Evolutionary conservation across 2,888 invertebrate genomes (phyloP), one percentile per base, ranked within the genome.

Genomic region (Nasonia oneida): DNA sequence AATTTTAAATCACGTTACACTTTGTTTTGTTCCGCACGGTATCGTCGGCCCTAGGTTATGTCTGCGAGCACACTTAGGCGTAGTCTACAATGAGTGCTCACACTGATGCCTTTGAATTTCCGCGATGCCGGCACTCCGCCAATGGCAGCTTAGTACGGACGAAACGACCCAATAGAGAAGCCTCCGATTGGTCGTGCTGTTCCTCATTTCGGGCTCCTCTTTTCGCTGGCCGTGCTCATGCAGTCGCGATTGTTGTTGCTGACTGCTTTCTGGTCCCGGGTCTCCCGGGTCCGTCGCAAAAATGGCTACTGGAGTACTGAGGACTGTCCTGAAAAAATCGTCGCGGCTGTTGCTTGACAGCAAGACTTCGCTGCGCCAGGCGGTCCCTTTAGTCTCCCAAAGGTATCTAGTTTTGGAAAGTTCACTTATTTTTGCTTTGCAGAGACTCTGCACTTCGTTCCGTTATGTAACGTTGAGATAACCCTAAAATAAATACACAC

Each of bases 241-340:
- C n/a, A 61, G 57, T 61, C 23, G 57, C 57, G n/a, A n/a, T 61
- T n/a, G n/a, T 8, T 61, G 57, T 18, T n/a, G 5, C 18, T 14
- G 29, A 37, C 67, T 39, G 42, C n/a, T 12, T 42, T 42, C 23
- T 42, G n/a, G n/a, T 33, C 39, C 18, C 37, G 71, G 71, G 71
- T n/a, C 23, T 74, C 57, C 57, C 57, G 57, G 57, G 57, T 76
- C 23, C 5, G 77, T 61, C 61, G 77, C 71, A 87, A 91, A 90
- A 81, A 92, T 92, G 92, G 92, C 92, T 85, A 90, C 90, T 85
- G 92, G 90, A 86, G 91, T 94, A 80, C 91, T 94, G 88, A 93
- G 93, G 94, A 94, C 95, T 90, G 94, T 95, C 93, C 92, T 95
- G 90, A 94, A 94, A 92, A 96, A 95, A 94, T 94, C 95, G 37